Evolutionary conservation across 64 coral and sea anemone genomes (phyloP).

Genomic region (Pocillopora verrucosa): DNA sequence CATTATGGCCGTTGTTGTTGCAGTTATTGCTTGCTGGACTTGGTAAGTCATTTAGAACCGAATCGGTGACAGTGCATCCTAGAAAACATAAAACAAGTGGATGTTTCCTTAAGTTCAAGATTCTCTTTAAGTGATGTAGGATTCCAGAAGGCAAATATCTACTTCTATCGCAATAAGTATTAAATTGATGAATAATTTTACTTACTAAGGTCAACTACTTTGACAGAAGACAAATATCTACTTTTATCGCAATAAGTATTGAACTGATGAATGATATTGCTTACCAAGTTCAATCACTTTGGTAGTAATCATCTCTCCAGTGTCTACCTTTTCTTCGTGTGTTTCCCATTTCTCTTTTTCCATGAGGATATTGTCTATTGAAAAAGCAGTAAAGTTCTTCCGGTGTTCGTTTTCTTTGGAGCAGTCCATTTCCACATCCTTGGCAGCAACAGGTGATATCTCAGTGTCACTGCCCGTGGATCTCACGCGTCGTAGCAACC

Average conservation of each 20-base stretch:
- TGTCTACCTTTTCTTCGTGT: neutral
- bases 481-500: slow-evolving; percentile 37
- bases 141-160: neutral
- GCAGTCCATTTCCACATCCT: slow-evolving; percentile 3
- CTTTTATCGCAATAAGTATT: neutral
- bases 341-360: slow-evolving; percentile 1
- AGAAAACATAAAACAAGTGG: neutral
- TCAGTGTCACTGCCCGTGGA: slow-evolving; percentile 16
- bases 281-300: slow-evolving; percentile 34
- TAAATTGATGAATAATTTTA: neutral
- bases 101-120: neutral
- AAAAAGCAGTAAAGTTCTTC: slow-evolving; percentile 18
- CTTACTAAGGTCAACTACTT: slow-evolving; percentile 33
- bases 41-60: slow-evolving; percentile 14
- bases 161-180: neutral
- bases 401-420: slow-evolving; percentile 8
- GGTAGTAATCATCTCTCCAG: neutral
- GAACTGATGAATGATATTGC: neutral
- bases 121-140: neutral
- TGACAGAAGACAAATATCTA: neutral
- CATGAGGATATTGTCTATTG: slow-evolving; percentile 41
- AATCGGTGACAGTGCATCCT: slow-evolving; percentile 1
- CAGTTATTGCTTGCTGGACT: neutral
- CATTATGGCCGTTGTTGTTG: neutral
- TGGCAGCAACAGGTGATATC: neutral